These are phyloP conservation scores for Cyclina sinensis DNA, from an alignment of 1,140 invertebrate species.

Conservation along the genomic window DNA sequence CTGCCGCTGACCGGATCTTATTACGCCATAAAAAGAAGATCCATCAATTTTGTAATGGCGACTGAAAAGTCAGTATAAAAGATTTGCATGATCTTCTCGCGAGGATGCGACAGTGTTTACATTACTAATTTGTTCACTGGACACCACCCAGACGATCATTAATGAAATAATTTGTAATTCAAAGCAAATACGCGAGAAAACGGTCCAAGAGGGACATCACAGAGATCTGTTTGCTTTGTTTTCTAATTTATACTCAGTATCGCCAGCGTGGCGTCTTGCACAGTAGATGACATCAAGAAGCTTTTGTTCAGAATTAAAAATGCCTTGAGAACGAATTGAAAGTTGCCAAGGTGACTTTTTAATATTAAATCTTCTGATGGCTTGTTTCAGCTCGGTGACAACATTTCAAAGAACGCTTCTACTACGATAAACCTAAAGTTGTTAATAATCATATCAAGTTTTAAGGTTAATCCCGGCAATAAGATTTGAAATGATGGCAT, in stretches of 20 bases:
- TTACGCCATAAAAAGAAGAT: conserved; percentile 60
- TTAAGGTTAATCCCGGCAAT: too few species aligned
- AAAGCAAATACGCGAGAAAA: neutral
- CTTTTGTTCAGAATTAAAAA: neutral
- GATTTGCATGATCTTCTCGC: neutral
- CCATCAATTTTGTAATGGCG: neutral
- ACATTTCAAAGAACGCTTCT: too few species aligned
- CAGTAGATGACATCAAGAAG: neutral
- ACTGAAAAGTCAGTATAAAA: neutral
- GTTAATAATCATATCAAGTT: too few species aligned
- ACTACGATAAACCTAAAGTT: too few species aligned
- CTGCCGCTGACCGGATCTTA: conserved; percentile 58
- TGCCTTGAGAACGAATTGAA: too few species aligned
- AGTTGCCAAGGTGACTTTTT: too few species aligned
- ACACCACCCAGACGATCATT: neutral
- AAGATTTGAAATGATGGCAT: too few species aligned
- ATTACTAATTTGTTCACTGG: conserved; percentile 51
- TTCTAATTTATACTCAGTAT: neutral
- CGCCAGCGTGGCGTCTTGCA: neutral
- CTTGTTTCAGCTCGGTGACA: too few species aligned
- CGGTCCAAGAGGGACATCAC: neutral
- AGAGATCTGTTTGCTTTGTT: conserved; percentile 1
- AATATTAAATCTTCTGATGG: too few species aligned
- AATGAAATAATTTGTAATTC: conserved; percentile 61
- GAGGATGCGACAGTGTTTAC: conserved; percentile 30